A percentile compares a stretch with the other conserved stretches of the same genome.
Conservation (phyloP, 2,113 vertebrate species). For the western clawed frog (Xenopus tropicalis) region UCB_Xtro_10.0 CM004447.2:70999501-71000000, state of each 20-base stretch:
- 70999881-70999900: constrained; percentile 64
- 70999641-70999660: too few relatives aligned
- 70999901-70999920: constrained; percentile 58
- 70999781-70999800: constrained; percentile 23
- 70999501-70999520: too few relatives aligned
- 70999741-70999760: background rate
- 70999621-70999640: too few relatives aligned
- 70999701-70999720: too few relatives aligned
- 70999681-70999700: too few relatives aligned
- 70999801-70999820: constrained; percentile 5
- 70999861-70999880: constrained; percentile 55
- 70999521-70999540: too few relatives aligned
- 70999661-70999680: too few relatives aligned
- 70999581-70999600: too few relatives aligned
- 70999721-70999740: too few relatives aligned
- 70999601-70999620: too few relatives aligned
- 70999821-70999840: constrained; percentile 48
- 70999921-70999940: constrained; percentile 57
- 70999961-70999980: constrained; percentile 54
- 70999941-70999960: constrained; percentile 59
- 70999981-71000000: constrained; percentile 51
- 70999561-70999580: too few relatives aligned
- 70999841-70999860: constrained; percentile 49
- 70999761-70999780: background rate
- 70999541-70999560: too few relatives aligned